Base-by-base conservation (phyloP, 2,797 vertebrate genomes). In the Hoplostethus mediterraneus region DNA sequence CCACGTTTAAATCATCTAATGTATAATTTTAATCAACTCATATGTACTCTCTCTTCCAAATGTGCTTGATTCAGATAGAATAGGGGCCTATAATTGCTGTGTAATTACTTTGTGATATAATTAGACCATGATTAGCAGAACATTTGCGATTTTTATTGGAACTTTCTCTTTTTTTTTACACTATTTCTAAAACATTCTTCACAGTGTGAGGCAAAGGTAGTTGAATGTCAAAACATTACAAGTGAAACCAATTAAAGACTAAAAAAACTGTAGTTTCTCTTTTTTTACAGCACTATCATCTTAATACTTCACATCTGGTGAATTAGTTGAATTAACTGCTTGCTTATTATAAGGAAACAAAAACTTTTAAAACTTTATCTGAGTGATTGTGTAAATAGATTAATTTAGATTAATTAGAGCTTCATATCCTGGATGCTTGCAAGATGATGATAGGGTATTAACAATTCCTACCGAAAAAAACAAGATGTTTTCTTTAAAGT, bases 21-120 rank as follows among this genome's bases (percentile, higher is more conserved):
- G 73, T 86, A 87, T 91, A 86, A 93, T 93, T 92, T 89, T 88
- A 91, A 90, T 93, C 89, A 90, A 87, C 81, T 86, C 80, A 74
- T 88, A 89, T 81, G 87, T 84, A 88, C 88, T 90, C 77, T 87
- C 73, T 84, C 77, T 87, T 90, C 88, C 87, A 90, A 90, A 89
- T 63, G 67, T 86, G 80, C 82, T 87, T 73, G 36, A 77, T 90
- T 91, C 80, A 77, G 69, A 87, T 83, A 81, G 80, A 90, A 92
- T 81, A 87, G 77, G 75, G 60, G 82, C 71, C 71, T 79, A 75
- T 91, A 91, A 92, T 91, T 90, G 86, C 87, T 86, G 80, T 89
- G 79, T 89, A 92, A 93, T 92, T 92, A 84, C 86, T 84, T 83
- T 90, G 79, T 90, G 89, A 90, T 90, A 87, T 87, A 91, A 91